Evolutionary conservation across 2,888 invertebrate genomes (phyloP), one percentile per base, ranked within the genome.

Genomic region (Meiosimyza platycephala): DNA sequence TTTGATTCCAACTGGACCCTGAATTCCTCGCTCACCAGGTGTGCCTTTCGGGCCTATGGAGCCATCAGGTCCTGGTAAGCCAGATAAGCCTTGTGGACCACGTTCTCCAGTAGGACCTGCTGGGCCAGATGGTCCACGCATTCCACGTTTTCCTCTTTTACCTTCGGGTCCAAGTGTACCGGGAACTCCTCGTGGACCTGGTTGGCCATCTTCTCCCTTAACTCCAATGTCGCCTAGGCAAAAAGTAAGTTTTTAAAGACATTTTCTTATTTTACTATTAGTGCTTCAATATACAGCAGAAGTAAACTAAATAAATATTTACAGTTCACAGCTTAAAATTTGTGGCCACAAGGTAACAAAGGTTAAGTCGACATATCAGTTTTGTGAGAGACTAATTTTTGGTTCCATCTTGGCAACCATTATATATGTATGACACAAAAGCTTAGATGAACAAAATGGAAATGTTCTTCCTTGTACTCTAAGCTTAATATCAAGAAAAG

Each of bases 121-220:
- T 67, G 90, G 89, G 0, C 95, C 94, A 11, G 91, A 90, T 0
- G 94, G 92, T n/a, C 95, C 94, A 75, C 93, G 88, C 80, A 92
- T 90, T 1, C 95, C 94, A 75, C 94, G 88, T 83, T 94, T 94
- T 1, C 95, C 95, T 73, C 94, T 90, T 88, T 95, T 95, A 1
- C 85, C 95, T 83, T 95, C 93, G 1, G 92, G 90, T 1, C 95
- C 95, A 6, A 90, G 85, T 6, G 90, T 88, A 2, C 95, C 95
- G 1, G 94, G 93, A 12, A 93, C 81, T 28, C 95, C 95, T 77
- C 94, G 89, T 3, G 93, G 93, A 1, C 95, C 95, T 1, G 90
- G 88, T 2, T 89, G 85, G 6, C 95, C 95, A 9, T 87, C 78
- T 86, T 95, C 95, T 48, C 95, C 95, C 86, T 95, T 93, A 48